Evolutionary conservation across 2,113 vertebrate species (phyloP).

Genomic region (Sinocyclocheilus anophthalmus): DNA sequence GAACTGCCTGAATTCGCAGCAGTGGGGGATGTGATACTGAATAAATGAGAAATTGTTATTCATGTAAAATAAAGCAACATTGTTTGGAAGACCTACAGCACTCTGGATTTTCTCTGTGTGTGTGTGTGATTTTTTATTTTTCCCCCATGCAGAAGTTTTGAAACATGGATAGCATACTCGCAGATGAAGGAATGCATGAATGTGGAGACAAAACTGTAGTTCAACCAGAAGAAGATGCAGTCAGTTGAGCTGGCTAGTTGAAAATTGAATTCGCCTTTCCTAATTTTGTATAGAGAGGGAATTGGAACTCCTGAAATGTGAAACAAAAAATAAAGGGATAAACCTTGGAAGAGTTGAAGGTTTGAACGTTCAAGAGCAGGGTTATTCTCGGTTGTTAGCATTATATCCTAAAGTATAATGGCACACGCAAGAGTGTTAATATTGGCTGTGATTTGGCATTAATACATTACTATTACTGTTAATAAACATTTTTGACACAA

Average conservation of each 20-base stretch:
- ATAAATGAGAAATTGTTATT: conserved; percentile 66
- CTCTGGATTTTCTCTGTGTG: neutral
- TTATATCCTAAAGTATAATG: neutral
- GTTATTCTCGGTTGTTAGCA: neutral
- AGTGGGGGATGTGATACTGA: conserved; percentile 77
- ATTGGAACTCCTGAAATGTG: neutral
- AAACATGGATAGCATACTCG: neutral
- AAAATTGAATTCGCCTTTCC: neutral
- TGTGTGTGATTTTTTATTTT: neutral
- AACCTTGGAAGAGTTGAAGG: neutral
- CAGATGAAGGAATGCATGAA: neutral
- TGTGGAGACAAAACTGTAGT: neutral
- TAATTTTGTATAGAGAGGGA: neutral
- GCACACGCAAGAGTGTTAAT: neutral
- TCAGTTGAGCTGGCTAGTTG: neutral
- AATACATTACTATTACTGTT: neutral
- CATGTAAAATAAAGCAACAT: conserved; percentile 49
- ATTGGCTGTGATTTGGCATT: neutral
- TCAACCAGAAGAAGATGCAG: neutral
- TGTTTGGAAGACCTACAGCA: conserved; percentile 31
- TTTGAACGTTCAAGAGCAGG: neutral
- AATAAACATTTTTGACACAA: neutral
- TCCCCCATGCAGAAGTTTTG: neutral
- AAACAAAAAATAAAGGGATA: neutral
- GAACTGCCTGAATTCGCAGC: conserved; percentile 71